A percentile compares a stretch with the other conserved stretches of the same genome.
Conservation (phyloP, 1,140 invertebrate species). For the Acromyrmex heyeri region DNA sequence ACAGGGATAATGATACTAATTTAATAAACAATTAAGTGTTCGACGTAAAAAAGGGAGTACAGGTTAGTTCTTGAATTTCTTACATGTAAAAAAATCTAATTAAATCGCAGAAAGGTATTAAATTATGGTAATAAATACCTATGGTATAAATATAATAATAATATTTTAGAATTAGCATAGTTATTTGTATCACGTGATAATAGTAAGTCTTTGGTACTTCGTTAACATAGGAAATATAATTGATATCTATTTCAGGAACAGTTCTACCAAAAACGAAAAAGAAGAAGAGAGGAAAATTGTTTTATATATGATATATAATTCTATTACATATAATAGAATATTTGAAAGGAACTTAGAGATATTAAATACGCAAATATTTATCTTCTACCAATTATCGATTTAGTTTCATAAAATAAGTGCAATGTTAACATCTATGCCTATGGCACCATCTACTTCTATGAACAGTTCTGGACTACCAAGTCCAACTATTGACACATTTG, state of each 20-base stretch:
- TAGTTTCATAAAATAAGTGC: background rate
- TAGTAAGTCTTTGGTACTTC: background rate
- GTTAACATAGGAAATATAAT: background rate
- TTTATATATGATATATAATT: background rate
- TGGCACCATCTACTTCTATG: slow-evolving; percentile 64
- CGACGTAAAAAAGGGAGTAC: background rate
- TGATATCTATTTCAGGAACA: background rate
- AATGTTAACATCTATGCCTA: slow-evolving; percentile 55
- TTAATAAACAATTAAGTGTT: too few relatives aligned
- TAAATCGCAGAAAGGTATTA: background rate
- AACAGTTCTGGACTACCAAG: slow-evolving; percentile 72
- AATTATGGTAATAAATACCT: too few relatives aligned
- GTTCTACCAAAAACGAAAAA: background rate
- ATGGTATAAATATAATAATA: too few relatives aligned
- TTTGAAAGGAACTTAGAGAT: background rate
- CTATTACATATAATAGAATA: background rate
- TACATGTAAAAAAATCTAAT: background rate
- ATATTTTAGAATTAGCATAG: too few relatives aligned
- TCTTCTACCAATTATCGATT: background rate
- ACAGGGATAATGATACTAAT: too few relatives aligned
- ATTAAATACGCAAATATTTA: background rate
- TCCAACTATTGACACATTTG: slow-evolving; percentile 77
- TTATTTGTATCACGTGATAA: too few relatives aligned
- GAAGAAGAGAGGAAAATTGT: background rate
- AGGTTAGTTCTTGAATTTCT: slow-evolving; percentile 21